Percentiles rank a stretch among this genome's conserved stretches.
Evolutionary conservation across 2,888 invertebrate genomes (phyloP).

Genomic region (Homarus gammarus): DNA sequence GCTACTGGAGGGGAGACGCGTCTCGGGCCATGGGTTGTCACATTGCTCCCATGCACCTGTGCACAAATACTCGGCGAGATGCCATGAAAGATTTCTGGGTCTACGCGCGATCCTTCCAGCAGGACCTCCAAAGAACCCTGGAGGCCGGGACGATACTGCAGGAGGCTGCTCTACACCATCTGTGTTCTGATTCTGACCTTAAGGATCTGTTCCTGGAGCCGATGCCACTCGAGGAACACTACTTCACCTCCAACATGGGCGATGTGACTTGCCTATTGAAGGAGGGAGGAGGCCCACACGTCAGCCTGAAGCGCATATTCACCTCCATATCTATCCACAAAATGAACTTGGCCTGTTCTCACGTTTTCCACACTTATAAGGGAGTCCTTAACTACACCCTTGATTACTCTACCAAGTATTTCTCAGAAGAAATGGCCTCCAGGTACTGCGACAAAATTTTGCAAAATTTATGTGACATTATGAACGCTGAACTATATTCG

Average conservation of each 20-base stretch:
- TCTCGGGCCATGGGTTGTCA: slow-evolving; percentile 41
- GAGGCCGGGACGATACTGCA: not conserved
- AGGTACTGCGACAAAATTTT: slow-evolving; percentile 19
- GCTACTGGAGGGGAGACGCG: slow-evolving; percentile 45
- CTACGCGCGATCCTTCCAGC: slow-evolving; percentile 32
- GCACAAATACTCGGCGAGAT: not conserved
- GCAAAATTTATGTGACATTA: not conserved
- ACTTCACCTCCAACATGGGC: slow-evolving; percentile 19
- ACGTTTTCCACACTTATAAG: slow-evolving; percentile 32
- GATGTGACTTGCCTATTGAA: slow-evolving; percentile 31
- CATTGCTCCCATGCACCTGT: slow-evolving; percentile 12
- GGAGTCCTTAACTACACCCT: not conserved
- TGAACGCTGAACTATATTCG: no score
- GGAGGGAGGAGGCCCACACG: not conserved
- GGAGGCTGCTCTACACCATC: not conserved
- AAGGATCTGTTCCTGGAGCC: not conserved
- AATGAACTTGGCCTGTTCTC: not conserved
- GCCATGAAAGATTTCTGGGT: slow-evolving; percentile 48
- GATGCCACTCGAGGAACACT: not conserved
- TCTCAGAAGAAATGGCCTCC: not conserved
- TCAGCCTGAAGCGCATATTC: not conserved
- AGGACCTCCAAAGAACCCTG: not conserved
- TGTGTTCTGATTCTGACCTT: not conserved
- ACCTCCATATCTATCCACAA: slow-evolving; percentile 12
- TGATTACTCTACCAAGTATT: slow-evolving; percentile 10